Evolutionary conservation across 2,888 invertebrate species (phyloP), one percentile per base, ranked within the genome.

Genomic region (Alitta virens): DNA sequence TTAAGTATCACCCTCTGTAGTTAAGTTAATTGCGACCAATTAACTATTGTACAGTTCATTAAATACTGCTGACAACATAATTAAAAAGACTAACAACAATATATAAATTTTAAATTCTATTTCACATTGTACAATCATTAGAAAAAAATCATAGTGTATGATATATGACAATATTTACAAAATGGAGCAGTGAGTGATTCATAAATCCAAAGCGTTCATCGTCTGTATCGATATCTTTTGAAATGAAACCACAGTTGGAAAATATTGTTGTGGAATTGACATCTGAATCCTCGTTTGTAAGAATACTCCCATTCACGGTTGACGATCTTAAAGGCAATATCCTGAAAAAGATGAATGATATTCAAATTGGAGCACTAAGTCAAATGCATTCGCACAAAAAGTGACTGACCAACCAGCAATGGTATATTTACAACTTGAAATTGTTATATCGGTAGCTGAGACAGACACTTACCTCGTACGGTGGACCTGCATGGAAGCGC

Each of bases 171-270:
- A 12, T 33, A 33, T 33, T 33, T 33, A 33, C 33, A 33, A 33
- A n/a, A 33, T 33, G 33, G 12, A 33, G 33, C n/a, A 33, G 12
- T 33, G 33, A 33, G 33, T 12, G 5, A 33, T 33, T 5, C 7
- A 33, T n/a, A 33, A 12, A 33, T 33, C 5, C 12, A 33, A 33
- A 33, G 33, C 5, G 33, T 33, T 54, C 46, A 86, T 76, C 86
- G 77, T 55, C 99, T 86, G 83, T 99, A 99, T 68, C 99, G 86
- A 81, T 98, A 98, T 72, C 97, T 86, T 84, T 99, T 99, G 85
- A 99, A 99, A 81, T 98, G 98, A 84, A 99, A 99, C 98, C 99
- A 99, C 42, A 99, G 85, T 82, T 99, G 99, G 81, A 99, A 98
- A 73, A 99, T 98, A 79, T 98, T 98, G 83, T 99, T 99, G 81